Conservation (phyloP, 2,888 invertebrate genomes). For the Drosophila aldrichi region DNA sequence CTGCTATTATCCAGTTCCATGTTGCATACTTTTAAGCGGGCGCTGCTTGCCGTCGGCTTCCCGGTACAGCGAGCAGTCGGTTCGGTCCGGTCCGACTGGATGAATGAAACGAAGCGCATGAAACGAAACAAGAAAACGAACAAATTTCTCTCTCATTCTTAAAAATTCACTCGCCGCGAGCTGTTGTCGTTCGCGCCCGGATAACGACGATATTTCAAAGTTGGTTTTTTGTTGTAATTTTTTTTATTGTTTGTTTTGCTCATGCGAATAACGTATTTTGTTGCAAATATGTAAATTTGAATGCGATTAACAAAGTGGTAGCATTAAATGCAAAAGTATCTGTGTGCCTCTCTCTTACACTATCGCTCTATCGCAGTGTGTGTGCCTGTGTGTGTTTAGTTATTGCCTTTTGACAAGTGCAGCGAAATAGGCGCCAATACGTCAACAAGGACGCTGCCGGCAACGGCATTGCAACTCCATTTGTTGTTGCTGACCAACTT, state of each 20-base stretch:
- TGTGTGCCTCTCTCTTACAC: background rate
- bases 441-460: conserved; percentile 47
- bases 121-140: conserved; percentile 62
- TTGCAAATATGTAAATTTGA: conserved; percentile 20
- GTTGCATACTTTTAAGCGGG: conserved; percentile 53
- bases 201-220: conserved; percentile 60
- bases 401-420: conserved; percentile 40
- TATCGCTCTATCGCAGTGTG: background rate
- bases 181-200: conserved; percentile 68
- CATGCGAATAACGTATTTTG: conserved; percentile 27
- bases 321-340: conserved; percentile 7
- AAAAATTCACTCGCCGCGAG: conserved; percentile 65
- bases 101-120: conserved; percentile 53
- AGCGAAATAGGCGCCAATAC: conserved; percentile 54
- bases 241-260: conserved; percentile 28
- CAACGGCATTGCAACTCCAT: conserved; percentile 26
- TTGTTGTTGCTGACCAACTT: conserved; percentile 38
- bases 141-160: conserved; percentile 60
- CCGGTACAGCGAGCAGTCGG: conserved; percentile 33
- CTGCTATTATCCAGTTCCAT: conserved; percentile 2
- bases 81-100: conserved; percentile 34
- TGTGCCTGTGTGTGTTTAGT: conserved; percentile 10
- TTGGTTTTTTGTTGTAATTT: conserved; percentile 50
- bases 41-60: conserved; percentile 22
- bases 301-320: conserved; percentile 19